Evolutionary conservation across 2,797 vertebrate species (phyloP).

Genomic region (Adelosebastes latens): DNA sequence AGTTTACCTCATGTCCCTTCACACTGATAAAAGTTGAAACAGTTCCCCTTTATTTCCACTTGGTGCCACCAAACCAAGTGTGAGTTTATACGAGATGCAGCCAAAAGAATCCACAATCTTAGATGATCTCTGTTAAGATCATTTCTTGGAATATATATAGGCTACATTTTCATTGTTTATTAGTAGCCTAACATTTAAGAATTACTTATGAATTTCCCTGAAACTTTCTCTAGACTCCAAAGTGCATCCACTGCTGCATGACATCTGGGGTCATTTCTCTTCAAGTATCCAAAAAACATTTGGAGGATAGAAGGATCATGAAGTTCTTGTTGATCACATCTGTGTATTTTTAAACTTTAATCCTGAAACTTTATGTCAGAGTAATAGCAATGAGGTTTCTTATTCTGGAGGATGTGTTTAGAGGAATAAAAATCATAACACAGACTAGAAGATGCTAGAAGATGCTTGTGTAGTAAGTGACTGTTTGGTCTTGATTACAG

Average conservation of each 20-base stretch:
- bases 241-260: too few relatives aligned
- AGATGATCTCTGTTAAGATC: too few relatives aligned
- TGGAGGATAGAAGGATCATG: neutral
- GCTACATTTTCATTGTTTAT: neutral
- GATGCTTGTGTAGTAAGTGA: neutral
- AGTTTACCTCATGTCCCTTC: too few relatives aligned
- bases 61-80: too few relatives aligned
- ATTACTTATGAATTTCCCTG: neutral
- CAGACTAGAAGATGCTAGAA: neutral
- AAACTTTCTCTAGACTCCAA: neutral
- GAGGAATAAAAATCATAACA: neutral
- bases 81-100: too few relatives aligned
- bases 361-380: neutral
- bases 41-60: too few relatives aligned
- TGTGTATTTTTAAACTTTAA: neutral
- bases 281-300: too few relatives aligned
- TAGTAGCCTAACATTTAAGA: neutral
- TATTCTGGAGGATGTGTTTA: neutral
- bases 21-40: too few relatives aligned
- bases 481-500: neutral
- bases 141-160: too few relatives aligned
- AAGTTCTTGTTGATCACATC: neutral
- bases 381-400: neutral
- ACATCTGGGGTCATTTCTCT: neutral
- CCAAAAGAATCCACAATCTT: too few relatives aligned